Conservation (phyloP, 2,888 invertebrate genomes). For the Hermaeophaga mercurialis region DNA sequence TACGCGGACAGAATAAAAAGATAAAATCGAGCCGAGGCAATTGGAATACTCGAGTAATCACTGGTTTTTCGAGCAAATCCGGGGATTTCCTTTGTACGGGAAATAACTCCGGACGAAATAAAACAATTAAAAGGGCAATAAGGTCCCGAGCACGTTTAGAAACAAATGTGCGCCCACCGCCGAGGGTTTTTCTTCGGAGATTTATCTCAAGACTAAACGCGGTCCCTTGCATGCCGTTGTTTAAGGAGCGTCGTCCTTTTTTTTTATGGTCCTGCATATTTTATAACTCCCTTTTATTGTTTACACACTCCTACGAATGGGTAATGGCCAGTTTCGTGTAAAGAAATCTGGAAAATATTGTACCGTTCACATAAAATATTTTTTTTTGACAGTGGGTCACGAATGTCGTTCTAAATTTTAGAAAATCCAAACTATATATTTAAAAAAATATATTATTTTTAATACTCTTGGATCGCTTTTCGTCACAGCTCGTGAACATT, state of each 20-base stretch:
- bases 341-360: no score
- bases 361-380: no score
- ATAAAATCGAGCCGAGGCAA: neutral
- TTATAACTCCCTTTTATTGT: no score
- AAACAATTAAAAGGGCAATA: constrained; percentile 21
- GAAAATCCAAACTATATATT: no score
- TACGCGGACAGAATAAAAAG: neutral
- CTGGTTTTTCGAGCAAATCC: neutral
- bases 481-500: no score
- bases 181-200: constrained; percentile 11
- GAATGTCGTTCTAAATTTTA: no score
- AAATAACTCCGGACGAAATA: constrained; percentile 11
- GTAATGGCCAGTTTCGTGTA: no score
- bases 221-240: neutral
- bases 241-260: constrained; percentile 5
- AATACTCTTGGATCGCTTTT: no score
- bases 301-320: no score
- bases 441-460: no score
- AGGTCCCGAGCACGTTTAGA: constrained; percentile 17
- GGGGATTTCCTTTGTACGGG: constrained; percentile 1
- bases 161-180: constrained; percentile 13
- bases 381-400: no score
- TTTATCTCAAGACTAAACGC: constrained; percentile 14
- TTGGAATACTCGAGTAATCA: constrained; percentile 1
- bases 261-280: no score